Base-by-base conservation (phyloP, 2,797 vertebrate genomes). In the Spondyliosoma cantharus region DNA sequence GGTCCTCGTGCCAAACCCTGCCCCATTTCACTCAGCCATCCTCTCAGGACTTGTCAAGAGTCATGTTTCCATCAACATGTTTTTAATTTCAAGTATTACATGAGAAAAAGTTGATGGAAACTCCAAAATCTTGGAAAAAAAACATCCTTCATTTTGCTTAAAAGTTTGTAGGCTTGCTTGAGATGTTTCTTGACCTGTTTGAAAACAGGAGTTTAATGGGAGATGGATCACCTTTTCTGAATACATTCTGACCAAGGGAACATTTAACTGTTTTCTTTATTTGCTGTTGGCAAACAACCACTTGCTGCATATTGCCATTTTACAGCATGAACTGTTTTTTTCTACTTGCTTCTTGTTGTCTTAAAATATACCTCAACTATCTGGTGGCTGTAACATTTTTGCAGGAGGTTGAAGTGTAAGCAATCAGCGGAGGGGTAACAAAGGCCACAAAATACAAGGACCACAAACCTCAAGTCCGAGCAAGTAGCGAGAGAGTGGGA, bases 401-500 rank as follows among this genome's bases (percentile, higher is more conserved):
- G 42, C 27, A 12, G 9, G 25, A 56, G 19, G 16, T 16, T 15
- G 7, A 14, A 60, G 15, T 19, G 19, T 24, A 58, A 49, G 24
- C 16, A 27, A 48, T n/a, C 1, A 3, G 15, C 37, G 54, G 9
- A 25, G 5, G 14, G 7, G 25, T 53, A 45, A 12, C 29, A 45
- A 67, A 46, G 25, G 59, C 37, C 42, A 67, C n/a, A n/a, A n/a
- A 43, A 46, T 7, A 42, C 11, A 50, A 81, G 6, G 14, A 32
- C 17, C 27, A 50, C 52, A 65, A 63, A 54, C 22, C 11, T 45
- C 17, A 69, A 76, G 53, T 67, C 9, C 2, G 11, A 67, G 69
- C 54, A 63, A 29, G 4, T 57, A 81, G 43, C 71, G 27, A 72
- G 22, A 42, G 42, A 81, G 53, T 16, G 42, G 27, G 57, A 22